phyloP scores from a whole-genome alignment of 2,113 vertebrate genomes.

The Indri indri region DNA sequence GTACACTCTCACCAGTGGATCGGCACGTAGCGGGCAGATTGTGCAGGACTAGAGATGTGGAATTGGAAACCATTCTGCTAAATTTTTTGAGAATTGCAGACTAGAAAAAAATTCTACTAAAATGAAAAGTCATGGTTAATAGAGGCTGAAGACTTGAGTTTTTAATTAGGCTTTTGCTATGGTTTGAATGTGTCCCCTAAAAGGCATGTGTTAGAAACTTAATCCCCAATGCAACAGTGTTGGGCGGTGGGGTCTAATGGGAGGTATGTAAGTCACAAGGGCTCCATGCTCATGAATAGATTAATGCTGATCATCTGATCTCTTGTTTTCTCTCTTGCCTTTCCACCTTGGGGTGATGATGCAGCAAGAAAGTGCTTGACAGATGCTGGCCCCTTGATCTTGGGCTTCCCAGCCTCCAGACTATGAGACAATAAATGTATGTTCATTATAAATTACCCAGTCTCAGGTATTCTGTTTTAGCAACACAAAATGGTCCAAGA shows the following conservation, averaged over 20 bases:
- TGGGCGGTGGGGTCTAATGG: neutral
- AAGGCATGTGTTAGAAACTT: neutral
- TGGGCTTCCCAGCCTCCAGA: neutral
- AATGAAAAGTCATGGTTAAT: neutral
- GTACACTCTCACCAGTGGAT: neutral
- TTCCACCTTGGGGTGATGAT: neutral
- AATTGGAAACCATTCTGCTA: neutral
- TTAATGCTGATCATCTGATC: neutral
- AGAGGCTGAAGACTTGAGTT: neutral
- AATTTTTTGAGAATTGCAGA: neutral
- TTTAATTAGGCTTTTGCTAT: neutral
- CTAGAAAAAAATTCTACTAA: neutral
- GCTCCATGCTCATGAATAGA: neutral
- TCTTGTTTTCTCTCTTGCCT: neutral
- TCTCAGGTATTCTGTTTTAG: neutral
- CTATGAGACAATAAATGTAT: neutral
- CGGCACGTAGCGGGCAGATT: no score
- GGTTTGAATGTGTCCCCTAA: neutral
- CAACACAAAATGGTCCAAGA: neutral
- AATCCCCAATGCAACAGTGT: neutral
- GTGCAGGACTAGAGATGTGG: neutral
- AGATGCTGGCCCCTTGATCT: neutral
- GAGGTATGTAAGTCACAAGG: neutral
- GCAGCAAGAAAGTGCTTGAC: neutral
- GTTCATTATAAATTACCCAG: neutral